These are phyloP conservation scores for Caranx melampygus DNA, from an alignment of 2,113 vertebrate species.

Conservation along the genomic window DNA sequence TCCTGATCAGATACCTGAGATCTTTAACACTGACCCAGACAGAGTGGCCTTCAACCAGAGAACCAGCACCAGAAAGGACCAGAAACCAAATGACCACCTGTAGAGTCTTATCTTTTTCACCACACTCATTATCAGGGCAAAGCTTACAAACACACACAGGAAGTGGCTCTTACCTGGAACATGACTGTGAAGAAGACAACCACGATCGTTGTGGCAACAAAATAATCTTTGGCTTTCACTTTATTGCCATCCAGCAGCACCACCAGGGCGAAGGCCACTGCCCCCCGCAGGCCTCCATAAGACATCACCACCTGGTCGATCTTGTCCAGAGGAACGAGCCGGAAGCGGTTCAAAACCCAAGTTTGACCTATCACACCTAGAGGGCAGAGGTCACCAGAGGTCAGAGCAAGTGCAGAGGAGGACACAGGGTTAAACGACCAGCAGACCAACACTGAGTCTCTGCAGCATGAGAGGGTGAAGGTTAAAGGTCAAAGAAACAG, in stretches of 20 bases:
- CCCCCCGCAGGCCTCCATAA: constrained; percentile 94
- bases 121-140: too few relatives aligned
- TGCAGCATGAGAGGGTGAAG: too few relatives aligned
- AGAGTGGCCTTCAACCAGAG: too few relatives aligned
- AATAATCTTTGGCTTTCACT: constrained; percentile 96
- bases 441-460: too few relatives aligned
- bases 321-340: constrained; percentile 93
- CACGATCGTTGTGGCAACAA: constrained; percentile 95
- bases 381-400: not conserved
- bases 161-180: constrained; percentile 88
- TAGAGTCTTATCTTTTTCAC: too few relatives aligned
- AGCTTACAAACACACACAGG: not conserved
- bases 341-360: constrained; percentile 93
- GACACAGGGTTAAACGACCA: too few relatives aligned
- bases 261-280: constrained; percentile 95
- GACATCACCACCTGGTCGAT: constrained; percentile 99
- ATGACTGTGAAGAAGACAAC: constrained; percentile 99
- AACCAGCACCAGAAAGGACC: too few relatives aligned
- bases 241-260: constrained; percentile 89
- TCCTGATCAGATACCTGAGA: too few relatives aligned
- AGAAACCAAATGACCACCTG: too few relatives aligned
- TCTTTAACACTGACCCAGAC: too few relatives aligned
- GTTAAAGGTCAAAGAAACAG: not conserved
- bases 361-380: constrained; percentile 95
- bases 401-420: not conserved